Evolutionary conservation across 2,797 vertebrate genomes (phyloP).

Genomic region (Enteromius radiatus): DNA sequence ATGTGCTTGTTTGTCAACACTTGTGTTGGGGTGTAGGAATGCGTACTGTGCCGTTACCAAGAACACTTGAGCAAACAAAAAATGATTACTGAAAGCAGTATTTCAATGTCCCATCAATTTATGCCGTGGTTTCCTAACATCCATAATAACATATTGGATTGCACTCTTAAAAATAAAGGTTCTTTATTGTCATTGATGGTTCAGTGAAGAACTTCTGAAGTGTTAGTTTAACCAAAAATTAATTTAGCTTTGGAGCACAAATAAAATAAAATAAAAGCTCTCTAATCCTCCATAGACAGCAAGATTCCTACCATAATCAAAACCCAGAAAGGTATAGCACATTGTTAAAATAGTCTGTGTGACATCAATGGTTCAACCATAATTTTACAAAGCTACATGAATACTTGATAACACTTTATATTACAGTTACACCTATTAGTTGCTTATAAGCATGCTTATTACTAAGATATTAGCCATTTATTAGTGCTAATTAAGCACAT

Average conservation of each 20-base stretch:
- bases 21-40: neutral
- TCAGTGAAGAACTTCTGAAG: neutral
- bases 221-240: neutral
- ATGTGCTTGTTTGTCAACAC: conserved; percentile 50
- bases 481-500: too few relatives aligned
- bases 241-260: neutral
- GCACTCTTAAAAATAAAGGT: neutral
- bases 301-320: neutral
- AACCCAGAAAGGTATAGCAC: neutral
- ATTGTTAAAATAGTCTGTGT: neutral
- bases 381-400: neutral
- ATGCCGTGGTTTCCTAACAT: neutral
- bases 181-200: neutral
- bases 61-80: conserved; percentile 16
- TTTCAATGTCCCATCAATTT: conserved; percentile 7
- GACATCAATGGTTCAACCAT: neutral
- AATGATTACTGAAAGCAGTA: neutral
- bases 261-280: neutral
- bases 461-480: too few relatives aligned
- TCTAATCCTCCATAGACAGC: neutral
- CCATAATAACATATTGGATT: neutral
- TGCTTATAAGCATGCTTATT: too few relatives aligned
- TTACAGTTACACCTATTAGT: too few relatives aligned
- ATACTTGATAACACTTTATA: neutral
- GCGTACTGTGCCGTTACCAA: conserved; percentile 1